These are phyloP conservation scores for Platysteira castanea DNA, from an alignment of 2,113 vertebrate genomes.

Conservation along the genomic window DNA sequence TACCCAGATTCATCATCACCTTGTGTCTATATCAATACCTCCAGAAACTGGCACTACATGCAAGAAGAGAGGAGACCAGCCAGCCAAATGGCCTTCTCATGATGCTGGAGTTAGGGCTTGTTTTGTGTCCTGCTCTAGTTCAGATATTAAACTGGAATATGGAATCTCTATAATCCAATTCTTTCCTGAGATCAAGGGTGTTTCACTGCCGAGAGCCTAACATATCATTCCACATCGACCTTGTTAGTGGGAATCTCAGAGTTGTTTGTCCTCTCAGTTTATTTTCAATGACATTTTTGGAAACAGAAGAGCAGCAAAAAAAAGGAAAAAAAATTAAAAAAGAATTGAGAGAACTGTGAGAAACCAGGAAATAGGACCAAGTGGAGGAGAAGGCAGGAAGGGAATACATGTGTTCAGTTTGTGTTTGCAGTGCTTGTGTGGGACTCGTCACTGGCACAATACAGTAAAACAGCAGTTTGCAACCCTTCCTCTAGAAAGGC, in stretches of 20 bases:
- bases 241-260: not conserved
- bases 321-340: not conserved
- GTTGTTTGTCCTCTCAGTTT: not conserved
- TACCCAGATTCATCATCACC: accelerated
- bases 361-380: not conserved
- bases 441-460: not conserved
- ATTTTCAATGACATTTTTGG: not conserved
- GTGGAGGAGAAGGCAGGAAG: not conserved
- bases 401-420: not conserved
- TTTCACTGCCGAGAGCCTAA: accelerated
- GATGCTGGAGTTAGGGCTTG: not conserved
- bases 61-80: not conserved
- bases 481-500: not conserved
- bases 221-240: not conserved
- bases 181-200: not conserved
- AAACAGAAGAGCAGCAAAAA: not conserved
- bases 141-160: not conserved
- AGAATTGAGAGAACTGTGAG: not conserved
- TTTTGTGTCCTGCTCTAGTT: not conserved
- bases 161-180: not conserved
- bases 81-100: not conserved
- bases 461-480: not conserved
- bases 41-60: not conserved
- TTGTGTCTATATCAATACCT: not conserved
- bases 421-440: not conserved